Percentiles rank a stretch among this genome's conserved stretches.
phyloP scores from a whole-genome alignment of 64 coral and sea anemone genomes.

The Porites australiensis region DNA sequence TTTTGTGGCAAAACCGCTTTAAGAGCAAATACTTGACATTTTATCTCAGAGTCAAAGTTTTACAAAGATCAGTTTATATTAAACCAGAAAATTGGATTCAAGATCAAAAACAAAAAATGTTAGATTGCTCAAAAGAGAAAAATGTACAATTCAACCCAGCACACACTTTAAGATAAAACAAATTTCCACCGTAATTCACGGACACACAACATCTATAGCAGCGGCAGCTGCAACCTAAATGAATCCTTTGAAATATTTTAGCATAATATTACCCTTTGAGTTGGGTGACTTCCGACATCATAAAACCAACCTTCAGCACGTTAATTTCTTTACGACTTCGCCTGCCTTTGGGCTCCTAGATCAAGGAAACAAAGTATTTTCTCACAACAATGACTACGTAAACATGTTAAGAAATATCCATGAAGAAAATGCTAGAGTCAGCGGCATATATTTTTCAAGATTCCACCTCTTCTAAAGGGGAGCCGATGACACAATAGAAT shows the following conservation, averaged over 20 bases:
- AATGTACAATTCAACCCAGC: neutral
- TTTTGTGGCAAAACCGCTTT: neutral
- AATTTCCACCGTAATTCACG: neutral
- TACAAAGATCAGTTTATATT: neutral
- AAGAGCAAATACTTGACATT: neutral
- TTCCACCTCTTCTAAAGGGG: neutral
- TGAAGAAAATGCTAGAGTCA: neutral
- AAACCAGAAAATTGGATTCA: neutral
- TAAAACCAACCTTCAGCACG: constrained; percentile 7
- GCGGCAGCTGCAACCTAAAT: constrained; percentile 72
- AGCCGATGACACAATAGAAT: constrained; percentile 63
- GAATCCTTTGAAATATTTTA: constrained; percentile 87
- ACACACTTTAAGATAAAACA: neutral
- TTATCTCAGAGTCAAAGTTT: neutral
- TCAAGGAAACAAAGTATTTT: neutral
- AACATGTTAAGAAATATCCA: neutral
- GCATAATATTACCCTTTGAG: constrained; percentile 98
- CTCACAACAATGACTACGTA: neutral
- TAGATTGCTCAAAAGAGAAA: neutral
- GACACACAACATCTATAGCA: neutral
- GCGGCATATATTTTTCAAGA: neutral
- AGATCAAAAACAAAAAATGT: neutral
- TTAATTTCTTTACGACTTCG: neutral
- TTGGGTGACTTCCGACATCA: constrained; percentile 45
- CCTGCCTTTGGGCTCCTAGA: neutral